Conservation (phyloP, 2,888 invertebrate species). For the Aleiodes leptofemur region DNA sequence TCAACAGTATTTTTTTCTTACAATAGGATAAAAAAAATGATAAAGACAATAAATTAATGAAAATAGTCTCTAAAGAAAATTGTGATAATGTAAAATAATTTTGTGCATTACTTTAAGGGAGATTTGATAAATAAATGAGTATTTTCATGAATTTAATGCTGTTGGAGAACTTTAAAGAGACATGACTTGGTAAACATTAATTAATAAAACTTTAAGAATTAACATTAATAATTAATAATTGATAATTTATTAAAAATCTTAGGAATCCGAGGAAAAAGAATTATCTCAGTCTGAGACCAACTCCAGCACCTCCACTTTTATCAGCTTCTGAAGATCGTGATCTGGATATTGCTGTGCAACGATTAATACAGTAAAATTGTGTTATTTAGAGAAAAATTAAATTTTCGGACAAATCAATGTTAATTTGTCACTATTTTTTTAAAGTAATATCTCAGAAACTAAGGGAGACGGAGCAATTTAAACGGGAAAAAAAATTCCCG, state of each 20-base stretch:
- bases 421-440: not conserved
- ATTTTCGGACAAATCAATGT: not conserved
- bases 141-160: no score
- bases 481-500: no score
- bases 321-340: slow-evolving; percentile 69
- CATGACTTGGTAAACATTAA: slow-evolving; percentile 37
- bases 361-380: slow-evolving; percentile 68
- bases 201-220: not conserved
- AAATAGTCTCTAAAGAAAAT: no score
- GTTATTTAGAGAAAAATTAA: not conserved
- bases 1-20: not conserved
- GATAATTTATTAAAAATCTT: not conserved
- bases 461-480: no score
- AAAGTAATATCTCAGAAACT: no score
- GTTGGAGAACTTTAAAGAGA: not conserved
- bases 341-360: slow-evolving; percentile 70
- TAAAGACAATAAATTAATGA: no score
- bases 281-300: slow-evolving; percentile 68
- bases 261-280: slow-evolving; percentile 72
- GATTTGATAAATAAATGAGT: no score
- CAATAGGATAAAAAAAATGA: not conserved
- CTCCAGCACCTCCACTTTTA: slow-evolving; percentile 68
- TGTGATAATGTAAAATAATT: no score
- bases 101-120: no score
- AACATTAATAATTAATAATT: not conserved